Conservation (phyloP, 1,140 invertebrate species). For the Gonioctena quinquepunctata region DNA sequence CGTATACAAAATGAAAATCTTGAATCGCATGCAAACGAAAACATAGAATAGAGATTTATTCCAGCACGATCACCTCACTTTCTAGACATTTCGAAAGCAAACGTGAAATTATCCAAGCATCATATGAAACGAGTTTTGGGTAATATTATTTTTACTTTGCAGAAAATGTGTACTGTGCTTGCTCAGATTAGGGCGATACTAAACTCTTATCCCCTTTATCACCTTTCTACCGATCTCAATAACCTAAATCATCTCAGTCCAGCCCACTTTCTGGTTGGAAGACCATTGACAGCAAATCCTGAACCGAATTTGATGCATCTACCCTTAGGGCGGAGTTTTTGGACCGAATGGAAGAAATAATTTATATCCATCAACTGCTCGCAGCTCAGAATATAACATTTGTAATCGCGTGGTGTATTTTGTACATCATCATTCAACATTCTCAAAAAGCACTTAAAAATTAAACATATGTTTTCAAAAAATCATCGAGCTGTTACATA, state of each 20-base stretch:
- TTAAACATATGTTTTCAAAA: too few relatives aligned
- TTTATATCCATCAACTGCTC: background rate
- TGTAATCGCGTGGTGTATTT: too few relatives aligned
- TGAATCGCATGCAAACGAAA: background rate
- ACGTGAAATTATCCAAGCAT: slow-evolving; percentile 18
- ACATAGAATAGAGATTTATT: slow-evolving; percentile 35
- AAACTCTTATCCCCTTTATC: slow-evolving; percentile 47
- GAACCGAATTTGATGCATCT: background rate
- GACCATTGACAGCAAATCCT: background rate
- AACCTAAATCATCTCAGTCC: slow-evolving; percentile 43
- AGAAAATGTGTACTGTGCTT: slow-evolving; percentile 36
- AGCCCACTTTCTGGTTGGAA: slow-evolving; percentile 31
- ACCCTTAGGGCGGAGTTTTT: slow-evolving; percentile 14
- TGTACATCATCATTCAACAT: too few relatives aligned
- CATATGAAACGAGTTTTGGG: slow-evolving; percentile 34
- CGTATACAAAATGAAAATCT: too few relatives aligned
- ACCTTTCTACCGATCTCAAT: slow-evolving; percentile 35
- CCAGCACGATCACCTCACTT: slow-evolving; percentile 39
- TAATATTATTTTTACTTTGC: slow-evolving; percentile 38
- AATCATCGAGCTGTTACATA: too few relatives aligned
- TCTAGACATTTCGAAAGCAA: slow-evolving; percentile 35
- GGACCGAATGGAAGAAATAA: background rate
- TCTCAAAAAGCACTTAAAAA: too few relatives aligned
- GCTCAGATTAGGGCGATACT: slow-evolving; percentile 36
- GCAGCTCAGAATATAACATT: background rate